A percentile compares a stretch with the other conserved stretches of the same genome.
These are phyloP conservation scores for Eupithecia insigniata DNA, from an alignment of 2,888 invertebrate species.

Conservation along the genomic window DNA sequence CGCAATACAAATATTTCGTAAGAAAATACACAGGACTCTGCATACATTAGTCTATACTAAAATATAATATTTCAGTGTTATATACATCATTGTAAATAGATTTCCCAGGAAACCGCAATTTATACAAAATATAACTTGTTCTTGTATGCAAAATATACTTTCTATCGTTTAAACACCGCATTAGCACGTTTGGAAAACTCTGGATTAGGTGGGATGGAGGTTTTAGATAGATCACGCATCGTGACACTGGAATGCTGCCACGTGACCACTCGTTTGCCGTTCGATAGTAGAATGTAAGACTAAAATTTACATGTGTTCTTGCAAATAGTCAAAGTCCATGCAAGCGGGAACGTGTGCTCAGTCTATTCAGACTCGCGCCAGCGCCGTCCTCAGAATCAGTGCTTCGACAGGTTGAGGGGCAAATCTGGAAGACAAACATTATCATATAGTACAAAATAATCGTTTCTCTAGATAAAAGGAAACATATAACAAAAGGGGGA, in stretches of 20 bases:
- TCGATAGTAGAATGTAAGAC: slow-evolving; percentile 45
- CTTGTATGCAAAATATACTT: slow-evolving; percentile 63
- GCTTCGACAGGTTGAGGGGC: slow-evolving; percentile 95
- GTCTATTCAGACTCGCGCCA: slow-evolving; percentile 62
- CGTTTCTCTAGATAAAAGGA: neutral
- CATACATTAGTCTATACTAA: slow-evolving; percentile 80
- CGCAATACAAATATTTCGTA: slow-evolving; percentile 78
- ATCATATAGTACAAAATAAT: neutral
- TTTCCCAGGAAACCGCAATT: slow-evolving; percentile 70
- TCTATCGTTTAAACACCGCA: slow-evolving; percentile 59
- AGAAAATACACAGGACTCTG: slow-evolving; percentile 82
- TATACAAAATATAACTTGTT: slow-evolving; percentile 77
- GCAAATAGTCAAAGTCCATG: slow-evolving; percentile 43
- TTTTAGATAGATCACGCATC: slow-evolving; percentile 71
- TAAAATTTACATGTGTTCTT: slow-evolving; percentile 46
- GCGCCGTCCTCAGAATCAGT: slow-evolving; percentile 74
- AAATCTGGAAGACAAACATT: slow-evolving; percentile 87
- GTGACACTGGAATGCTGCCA: slow-evolving; percentile 74
- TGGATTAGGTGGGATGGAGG: slow-evolving; percentile 78
- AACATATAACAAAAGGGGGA: no score
- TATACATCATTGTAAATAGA: slow-evolving; percentile 82
- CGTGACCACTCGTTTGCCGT: slow-evolving; percentile 62
- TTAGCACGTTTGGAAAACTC: slow-evolving; percentile 58
- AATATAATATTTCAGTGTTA: slow-evolving; percentile 77
- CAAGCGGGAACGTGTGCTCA: slow-evolving; percentile 63